Conservation (phyloP, 2,797 vertebrate species). For the Podargus strigoides region DNA sequence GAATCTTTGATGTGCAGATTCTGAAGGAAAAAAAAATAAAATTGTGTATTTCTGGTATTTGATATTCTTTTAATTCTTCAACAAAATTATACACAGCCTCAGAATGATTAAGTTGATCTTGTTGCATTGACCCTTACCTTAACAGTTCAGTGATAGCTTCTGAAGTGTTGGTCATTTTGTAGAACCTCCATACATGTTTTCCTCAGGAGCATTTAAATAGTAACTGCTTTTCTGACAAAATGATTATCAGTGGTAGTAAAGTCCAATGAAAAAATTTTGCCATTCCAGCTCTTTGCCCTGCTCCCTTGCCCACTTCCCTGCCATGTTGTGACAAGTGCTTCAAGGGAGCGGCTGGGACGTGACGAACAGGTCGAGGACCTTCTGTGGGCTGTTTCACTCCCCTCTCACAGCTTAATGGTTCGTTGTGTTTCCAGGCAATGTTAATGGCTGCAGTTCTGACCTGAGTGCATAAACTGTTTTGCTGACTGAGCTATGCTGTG, state of each 20-base stretch:
- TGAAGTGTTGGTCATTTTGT: neutral
- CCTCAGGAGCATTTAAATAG: neutral
- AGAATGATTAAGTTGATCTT: neutral
- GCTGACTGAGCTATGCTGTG: fast-evolving
- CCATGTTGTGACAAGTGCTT: fast-evolving
- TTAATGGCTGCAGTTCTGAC: neutral
- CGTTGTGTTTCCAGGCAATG: neutral
- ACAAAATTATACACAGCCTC: neutral
- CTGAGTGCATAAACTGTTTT: neutral
- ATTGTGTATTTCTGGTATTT: neutral
- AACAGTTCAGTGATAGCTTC: neutral
- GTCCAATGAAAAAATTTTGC: neutral
- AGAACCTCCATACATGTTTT: neutral
- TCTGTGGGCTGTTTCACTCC: neutral
- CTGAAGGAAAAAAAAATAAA: neutral
- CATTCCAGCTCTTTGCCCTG: neutral
- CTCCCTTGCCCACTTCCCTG: neutral
- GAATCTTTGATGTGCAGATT: neutral
- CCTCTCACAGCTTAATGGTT: neutral
- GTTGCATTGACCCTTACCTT: neutral
- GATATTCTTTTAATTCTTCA: neutral
- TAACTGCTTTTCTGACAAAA: neutral
- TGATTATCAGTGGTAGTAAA: neutral
- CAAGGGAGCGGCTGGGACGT: neutral
- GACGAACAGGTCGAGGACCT: neutral